These are phyloP conservation scores for Petrolisthes cinctipes DNA, from an alignment of 2,888 invertebrate species.

Conservation along the genomic window DNA sequence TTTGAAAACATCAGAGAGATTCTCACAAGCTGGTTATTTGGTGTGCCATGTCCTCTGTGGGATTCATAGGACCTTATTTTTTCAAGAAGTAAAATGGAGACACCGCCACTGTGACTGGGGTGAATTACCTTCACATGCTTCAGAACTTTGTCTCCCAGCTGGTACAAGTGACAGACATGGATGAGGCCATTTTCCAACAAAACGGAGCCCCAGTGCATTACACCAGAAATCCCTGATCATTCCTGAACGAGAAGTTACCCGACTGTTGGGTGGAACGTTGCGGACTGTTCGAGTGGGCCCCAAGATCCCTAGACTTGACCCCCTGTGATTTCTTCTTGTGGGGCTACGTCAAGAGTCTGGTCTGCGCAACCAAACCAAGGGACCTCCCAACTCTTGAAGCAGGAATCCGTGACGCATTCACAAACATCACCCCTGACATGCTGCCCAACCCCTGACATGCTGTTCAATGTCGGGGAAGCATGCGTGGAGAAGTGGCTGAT, in stretches of 20 bases:
- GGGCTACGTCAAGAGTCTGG: background rate
- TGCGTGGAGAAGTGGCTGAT: background rate
- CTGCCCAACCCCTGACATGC: too few species aligned
- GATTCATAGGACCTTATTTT: background rate
- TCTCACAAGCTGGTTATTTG: background rate
- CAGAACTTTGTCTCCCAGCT: background rate
- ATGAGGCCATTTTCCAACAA: background rate
- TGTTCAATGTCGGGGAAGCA: conserved; percentile 5
- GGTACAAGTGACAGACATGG: background rate
- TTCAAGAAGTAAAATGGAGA: background rate
- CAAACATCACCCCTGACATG: background rate
- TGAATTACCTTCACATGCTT: background rate
- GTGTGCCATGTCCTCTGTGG: background rate
- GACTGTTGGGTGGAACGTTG: background rate
- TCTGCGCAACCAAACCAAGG: background rate
- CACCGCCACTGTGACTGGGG: background rate
- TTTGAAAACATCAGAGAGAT: background rate
- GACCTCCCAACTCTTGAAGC: conserved; percentile 11
- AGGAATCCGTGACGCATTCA: conserved; percentile 3
- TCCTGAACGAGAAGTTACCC: conserved; percentile 8
- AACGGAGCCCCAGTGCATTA: background rate
- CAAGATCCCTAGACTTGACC: conserved; percentile 1
- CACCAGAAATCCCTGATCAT: background rate
- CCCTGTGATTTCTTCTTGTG: background rate
- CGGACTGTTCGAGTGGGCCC: background rate